Evolutionary conservation across 2,888 invertebrate genomes (phyloP), one percentile per base, ranked within the genome.

Genomic region (Pemphredon lugubris): DNA sequence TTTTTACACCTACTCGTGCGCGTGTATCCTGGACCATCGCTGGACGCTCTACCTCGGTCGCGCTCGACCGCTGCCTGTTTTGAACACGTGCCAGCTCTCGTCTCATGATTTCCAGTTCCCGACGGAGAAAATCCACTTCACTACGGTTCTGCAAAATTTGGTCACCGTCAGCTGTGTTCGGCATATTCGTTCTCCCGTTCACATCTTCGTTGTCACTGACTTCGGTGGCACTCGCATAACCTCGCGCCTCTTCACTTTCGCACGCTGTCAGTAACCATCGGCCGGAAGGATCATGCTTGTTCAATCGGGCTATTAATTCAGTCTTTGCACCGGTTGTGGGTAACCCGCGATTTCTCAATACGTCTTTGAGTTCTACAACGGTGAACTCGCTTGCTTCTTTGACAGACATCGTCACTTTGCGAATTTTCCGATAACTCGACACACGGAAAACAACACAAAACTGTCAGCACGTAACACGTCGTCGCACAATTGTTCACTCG

Each of bases 231-330:
- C 16, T 18, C 18, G 23, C 18, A 34, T 34, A 9, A 1, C 18
- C 2, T 18, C 18, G 30, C 42, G 3, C 14, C 14, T 18, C 26
- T 14, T 6, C 40, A 23, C 2, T 14, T 16, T 42, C 39, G 9
- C 2, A 6, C 7, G 11, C 13, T 14, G 30, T 3, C 18, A 11
- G 9, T 55, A n/a, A n/a, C 57, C 40, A 42, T 16, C 21, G 16
- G 3, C 57, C 58, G 1, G 40, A 20, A 7, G 65, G 65, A 21
- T 65, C 42, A 4, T 48, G 6, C 2, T 37, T 44, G 18, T 65
- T 23, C 34, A 57, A 30, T 37, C 51, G 48, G 23, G 20, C 9
- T 42, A 65, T 65, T 0, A 65, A 13, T 13, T 65, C 57, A 0
- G 44, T 51, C 32, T 65, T 65, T 5, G 37, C 14, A 0, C 57